Base-by-base conservation (phyloP, 2,797 vertebrate species). In the Huso huso region DNA sequence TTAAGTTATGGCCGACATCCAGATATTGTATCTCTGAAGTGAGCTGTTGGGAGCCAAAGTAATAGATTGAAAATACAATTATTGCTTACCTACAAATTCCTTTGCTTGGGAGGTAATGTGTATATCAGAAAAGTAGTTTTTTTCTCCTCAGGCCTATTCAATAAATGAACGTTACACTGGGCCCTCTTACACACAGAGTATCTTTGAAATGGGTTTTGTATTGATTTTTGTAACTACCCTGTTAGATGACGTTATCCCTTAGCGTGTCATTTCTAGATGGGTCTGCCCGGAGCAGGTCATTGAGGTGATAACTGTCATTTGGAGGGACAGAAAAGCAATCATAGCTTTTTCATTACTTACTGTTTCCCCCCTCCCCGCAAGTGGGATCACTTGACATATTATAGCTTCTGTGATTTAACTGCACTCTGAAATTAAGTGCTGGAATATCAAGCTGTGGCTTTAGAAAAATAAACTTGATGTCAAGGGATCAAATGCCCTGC, bases 231-330 rank as follows among this genome's bases (percentile, higher is more conserved):
- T 96, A 97, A 97, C 94, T 95, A 95, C 92, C 91, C 94, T 95
- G 94, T 97, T 96, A 96, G 94, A 93, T 96, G 95, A 97, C 93
- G 95, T 96, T 96, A 95, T 97, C 91, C 94, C 94, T 96, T 94
- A 95, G 93, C 89, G 92, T 96, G 94, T 97, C 92, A 93, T 94
- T 94, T 93, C 91, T 91, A 94, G 95, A 94, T 93, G 80, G 90
- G 89, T 89, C 93, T 76, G 95, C 95, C 96, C 78, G 93, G 87
- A 98, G 95, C 95, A 93, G 95, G 94, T 96, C 95, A 97, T 95
- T 93, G 94, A 96, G 95, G 95, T 98, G 95, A 96, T 98, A 96
- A 97, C 94, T 98, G 94, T 99, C 95, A 98, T 99, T 97, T 98
- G 92, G 91, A 94, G 92, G 90, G 94, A 97, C 95, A 98, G 95